Evolutionary conservation across 2,113 vertebrate genomes (phyloP), one percentile per base, ranked within the genome.

Genomic region (Progne subis): DNA sequence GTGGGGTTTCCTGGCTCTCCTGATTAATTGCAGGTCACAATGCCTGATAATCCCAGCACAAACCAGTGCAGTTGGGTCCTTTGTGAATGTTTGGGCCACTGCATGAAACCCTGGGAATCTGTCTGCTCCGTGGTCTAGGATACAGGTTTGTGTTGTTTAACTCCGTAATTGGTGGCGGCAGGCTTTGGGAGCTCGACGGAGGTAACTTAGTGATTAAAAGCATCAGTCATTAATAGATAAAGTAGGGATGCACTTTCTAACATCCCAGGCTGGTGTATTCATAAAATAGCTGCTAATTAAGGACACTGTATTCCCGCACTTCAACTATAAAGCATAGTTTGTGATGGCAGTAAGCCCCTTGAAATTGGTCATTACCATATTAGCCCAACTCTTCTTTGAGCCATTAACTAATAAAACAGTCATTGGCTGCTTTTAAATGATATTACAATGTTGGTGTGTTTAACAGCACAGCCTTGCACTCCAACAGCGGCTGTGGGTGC

Each of bases 371-470:
- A 91, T 97, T 96, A 96, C 95, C 95, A 91, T 76, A 92, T 96
- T 93, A 93, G 92, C 88, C 61, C 2, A 39, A 92, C 94, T 97
- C 91, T 94, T 95, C 83, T 95, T 94, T 79, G 82, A 95, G 94
- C 95, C 93, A 95, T 95, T 97, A 97, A 95, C 95, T 86, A 95
- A 96, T 96, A 96, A 97, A 95, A 94, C 82, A 96, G 92, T 94
- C 96, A 83, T 70, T 94, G 96, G 94, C 89, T 95, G 81, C 96
- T 96, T 95, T 91, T 94, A 97, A 97, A 90, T 91, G 90, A 65
- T 82, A 89, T 94, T 94, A 71, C 74, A 78, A 32, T 49, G 41
- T 49, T 53, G 64, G 32, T 76, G 41, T 69, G 68, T 26, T 76
- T 84, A 65, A 77, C 57, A 89, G 88, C 85, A 44, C 57, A n/a